Evolutionary conservation across 2,113 vertebrate species (phyloP).

Genomic region (Neofelis nebulosa): DNA sequence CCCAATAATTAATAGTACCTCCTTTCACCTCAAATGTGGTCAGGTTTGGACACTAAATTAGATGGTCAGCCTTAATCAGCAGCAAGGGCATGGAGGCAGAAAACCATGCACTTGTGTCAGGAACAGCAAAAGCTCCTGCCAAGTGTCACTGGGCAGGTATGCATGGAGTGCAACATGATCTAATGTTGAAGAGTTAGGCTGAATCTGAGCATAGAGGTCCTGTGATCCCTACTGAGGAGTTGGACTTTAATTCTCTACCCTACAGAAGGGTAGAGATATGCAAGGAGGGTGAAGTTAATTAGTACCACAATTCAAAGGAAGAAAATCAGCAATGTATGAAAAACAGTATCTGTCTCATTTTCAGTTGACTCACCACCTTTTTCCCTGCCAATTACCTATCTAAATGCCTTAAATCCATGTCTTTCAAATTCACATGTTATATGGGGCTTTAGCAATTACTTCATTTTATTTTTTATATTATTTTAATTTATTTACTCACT

Average conservation of each 20-base stretch:
- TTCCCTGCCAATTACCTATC: neutral
- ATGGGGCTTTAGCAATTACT: neutral
- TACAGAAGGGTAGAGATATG: no score
- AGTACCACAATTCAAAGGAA: neutral
- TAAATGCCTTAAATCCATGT: neutral
- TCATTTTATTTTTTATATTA: neutral
- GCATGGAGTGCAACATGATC: neutral
- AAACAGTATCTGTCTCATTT: neutral
- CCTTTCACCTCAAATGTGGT: neutral
- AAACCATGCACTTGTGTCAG: neutral
- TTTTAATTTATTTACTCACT: no score
- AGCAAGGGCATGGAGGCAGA: neutral
- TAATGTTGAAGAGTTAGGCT: neutral
- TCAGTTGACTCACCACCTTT: neutral
- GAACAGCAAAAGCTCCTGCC: neutral
- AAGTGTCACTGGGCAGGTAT: neutral
- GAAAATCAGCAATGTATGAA: neutral
- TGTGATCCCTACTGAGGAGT: neutral
- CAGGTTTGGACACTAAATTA: neutral
- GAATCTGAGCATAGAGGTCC: neutral
- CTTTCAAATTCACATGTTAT: neutral
- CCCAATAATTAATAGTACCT: neutral
- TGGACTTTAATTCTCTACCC: neutral
- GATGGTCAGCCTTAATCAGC: neutral
- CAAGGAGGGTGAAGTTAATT: neutral